phyloP scores from a whole-genome alignment of 2,113 vertebrate species.

The Illadopsis cleaveri region DNA sequence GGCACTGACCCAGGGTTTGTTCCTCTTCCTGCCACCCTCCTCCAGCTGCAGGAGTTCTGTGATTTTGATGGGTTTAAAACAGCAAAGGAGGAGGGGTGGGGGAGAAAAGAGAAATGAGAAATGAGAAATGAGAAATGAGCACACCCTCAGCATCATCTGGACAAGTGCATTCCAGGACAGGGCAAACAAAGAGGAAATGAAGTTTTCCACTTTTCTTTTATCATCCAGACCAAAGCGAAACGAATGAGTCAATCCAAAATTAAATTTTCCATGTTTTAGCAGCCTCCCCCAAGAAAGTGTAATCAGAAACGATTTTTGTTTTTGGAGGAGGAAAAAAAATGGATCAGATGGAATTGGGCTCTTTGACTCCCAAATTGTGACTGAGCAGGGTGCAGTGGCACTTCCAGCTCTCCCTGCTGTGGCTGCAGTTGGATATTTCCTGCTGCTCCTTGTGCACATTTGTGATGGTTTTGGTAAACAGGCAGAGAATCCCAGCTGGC shows the following conservation, averaged over 20 bases:
- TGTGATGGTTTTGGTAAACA: background rate
- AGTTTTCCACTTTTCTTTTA: background rate
- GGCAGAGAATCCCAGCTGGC: background rate
- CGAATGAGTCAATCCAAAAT: background rate
- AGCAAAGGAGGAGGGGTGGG: background rate
- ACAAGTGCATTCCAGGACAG: background rate
- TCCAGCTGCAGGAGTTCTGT: background rate
- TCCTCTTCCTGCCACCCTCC: background rate
- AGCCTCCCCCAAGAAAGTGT: background rate
- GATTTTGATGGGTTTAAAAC: background rate
- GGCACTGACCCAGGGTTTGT: background rate
- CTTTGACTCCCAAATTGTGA: background rate
- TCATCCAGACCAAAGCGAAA: background rate
- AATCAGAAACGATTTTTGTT: background rate
- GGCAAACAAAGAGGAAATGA: conserved; percentile 22
- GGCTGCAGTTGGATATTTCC: background rate
- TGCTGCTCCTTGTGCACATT: background rate
- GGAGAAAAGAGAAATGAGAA: too few relatives aligned
- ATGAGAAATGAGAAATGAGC: background rate
- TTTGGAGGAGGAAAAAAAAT: background rate
- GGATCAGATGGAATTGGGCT: background rate
- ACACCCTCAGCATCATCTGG: background rate
- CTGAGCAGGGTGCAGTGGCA: background rate
- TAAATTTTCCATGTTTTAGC: background rate
- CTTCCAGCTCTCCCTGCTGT: background rate